Conservation (phyloP, 1,140 invertebrate genomes). For the Xylocopa sonorina region DNA sequence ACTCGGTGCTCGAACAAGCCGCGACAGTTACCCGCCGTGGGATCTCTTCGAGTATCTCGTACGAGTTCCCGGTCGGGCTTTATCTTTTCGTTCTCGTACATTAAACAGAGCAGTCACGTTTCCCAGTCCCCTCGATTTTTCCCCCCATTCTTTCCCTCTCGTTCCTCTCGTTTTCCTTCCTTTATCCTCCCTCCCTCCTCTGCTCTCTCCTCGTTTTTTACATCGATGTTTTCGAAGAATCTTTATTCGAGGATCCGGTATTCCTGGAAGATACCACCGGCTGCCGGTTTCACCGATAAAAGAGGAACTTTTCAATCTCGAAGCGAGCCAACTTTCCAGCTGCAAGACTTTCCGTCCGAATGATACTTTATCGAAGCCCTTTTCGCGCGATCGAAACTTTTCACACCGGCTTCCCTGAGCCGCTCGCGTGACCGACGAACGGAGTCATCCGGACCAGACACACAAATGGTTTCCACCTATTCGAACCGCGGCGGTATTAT, state of each 20-base stretch:
- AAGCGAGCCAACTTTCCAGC: slow-evolving; percentile 34
- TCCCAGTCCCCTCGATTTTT: background rate
- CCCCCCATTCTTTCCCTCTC: no score
- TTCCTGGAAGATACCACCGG: slow-evolving; percentile 1
- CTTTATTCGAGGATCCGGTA: slow-evolving; percentile 9
- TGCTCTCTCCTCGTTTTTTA: background rate
- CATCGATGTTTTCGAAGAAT: slow-evolving; percentile 4
- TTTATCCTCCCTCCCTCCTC: no score
- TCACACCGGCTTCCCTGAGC: slow-evolving; percentile 38
- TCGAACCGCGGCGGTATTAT: slow-evolving; percentile 9
- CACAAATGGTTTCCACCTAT: slow-evolving; percentile 33
- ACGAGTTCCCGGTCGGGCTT: background rate
- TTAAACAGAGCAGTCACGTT: slow-evolving; percentile 11
- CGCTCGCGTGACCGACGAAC: slow-evolving; percentile 35
- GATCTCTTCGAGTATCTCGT: no score
- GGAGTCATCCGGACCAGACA: slow-evolving; percentile 22
- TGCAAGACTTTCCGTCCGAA: slow-evolving; percentile 49
- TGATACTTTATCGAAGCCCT: slow-evolving; percentile 58
- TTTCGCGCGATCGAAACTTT: slow-evolving; percentile 55
- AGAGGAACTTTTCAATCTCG: slow-evolving; percentile 55
- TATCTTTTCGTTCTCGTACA: slow-evolving; percentile 14
- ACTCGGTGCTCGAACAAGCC: background rate
- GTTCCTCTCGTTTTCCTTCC: no score
- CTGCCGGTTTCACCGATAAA: slow-evolving; percentile 26
- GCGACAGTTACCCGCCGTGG: background rate